Conservation (phyloP, 2,797 vertebrate genomes). For the Setipinna tenuifilis region DNA sequence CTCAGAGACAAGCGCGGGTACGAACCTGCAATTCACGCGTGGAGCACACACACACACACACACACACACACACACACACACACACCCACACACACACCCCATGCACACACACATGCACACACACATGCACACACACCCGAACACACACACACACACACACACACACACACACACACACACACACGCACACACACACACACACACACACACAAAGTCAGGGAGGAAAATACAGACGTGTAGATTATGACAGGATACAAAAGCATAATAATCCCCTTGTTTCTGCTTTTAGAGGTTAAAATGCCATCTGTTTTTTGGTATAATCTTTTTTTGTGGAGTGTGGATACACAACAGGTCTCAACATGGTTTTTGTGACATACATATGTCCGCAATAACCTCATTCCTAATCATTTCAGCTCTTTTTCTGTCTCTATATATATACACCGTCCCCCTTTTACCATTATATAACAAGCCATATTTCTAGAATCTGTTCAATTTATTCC, state of each 20-base stretch:
- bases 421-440: background rate
- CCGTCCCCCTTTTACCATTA: background rate
- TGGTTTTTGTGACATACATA: no score
- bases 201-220: background rate
- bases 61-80: background rate
- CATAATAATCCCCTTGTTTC: background rate
- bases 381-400: background rate
- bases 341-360: background rate
- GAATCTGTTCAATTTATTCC: background rate
- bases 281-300: conserved; percentile 12
- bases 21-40: conserved; percentile 75
- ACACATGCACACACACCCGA: background rate
- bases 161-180: background rate
- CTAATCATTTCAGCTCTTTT: background rate
- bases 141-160: no score
- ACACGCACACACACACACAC: background rate
- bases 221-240: background rate
- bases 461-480: background rate
- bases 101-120: conserved; percentile 11
- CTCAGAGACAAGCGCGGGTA: conserved; percentile 91
- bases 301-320: conserved; percentile 7
- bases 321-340: background rate
- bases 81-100: conserved; percentile 9
- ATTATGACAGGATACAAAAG: background rate
- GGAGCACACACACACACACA: background rate